Percentiles rank a stretch among this genome's conserved stretches.
These are phyloP conservation scores for Platanista minor DNA, from an alignment of 2,113 vertebrate species.

Conservation along the genomic window DNA sequence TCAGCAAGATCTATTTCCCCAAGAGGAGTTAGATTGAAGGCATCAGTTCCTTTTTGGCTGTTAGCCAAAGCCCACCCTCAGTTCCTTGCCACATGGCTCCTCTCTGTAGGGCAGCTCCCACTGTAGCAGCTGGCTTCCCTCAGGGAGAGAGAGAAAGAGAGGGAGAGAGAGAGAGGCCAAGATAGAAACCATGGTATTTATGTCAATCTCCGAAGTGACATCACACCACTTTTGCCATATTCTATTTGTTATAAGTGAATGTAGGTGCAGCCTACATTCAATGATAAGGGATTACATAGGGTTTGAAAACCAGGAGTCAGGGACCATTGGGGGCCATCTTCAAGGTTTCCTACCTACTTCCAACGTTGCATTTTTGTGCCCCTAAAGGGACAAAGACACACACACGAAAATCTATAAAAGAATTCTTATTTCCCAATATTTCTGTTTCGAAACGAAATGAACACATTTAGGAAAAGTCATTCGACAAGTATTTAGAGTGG, in stretches of 20 bases:
- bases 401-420: background rate
- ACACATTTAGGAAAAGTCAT: background rate
- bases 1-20: background rate
- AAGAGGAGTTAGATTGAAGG: background rate
- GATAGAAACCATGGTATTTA: background rate
- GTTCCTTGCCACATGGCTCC: background rate
- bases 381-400: background rate
- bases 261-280: background rate
- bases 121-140: background rate
- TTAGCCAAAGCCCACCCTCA: background rate
- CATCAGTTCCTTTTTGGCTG: background rate
- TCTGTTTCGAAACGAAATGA: slow-evolving; percentile 23
- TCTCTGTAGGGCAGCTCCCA: background rate
- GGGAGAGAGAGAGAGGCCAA: background rate
- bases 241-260: background rate
- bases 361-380: background rate
- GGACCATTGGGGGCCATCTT: no score
- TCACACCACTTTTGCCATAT: background rate
- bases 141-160: background rate
- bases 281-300: background rate
- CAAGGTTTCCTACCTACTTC: background rate
- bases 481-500: background rate
- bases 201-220: background rate
- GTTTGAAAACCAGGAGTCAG: background rate
- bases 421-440: background rate